Conservation (phyloP, 64 coral and sea anemone species). For the Anthopleura sola region DNA sequence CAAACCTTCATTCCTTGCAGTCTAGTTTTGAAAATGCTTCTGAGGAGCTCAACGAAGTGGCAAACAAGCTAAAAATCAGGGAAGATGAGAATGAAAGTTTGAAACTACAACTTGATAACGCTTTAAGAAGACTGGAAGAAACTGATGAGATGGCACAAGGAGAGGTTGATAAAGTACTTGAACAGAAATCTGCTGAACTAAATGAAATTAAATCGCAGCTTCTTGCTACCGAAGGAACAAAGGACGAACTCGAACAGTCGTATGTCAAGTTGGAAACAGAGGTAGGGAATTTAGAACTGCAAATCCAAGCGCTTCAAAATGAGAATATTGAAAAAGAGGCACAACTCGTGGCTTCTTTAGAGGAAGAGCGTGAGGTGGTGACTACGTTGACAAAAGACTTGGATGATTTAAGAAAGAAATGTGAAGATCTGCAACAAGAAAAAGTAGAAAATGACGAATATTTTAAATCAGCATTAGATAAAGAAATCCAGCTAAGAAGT, state of each 20-base stretch:
- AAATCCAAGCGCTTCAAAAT: conserved; percentile 1
- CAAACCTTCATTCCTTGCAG: not conserved
- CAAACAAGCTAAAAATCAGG: not conserved
- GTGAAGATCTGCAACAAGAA: not conserved
- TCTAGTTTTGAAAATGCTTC: not conserved
- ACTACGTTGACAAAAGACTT: not conserved
- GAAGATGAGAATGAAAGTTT: not conserved
- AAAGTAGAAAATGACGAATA: not conserved
- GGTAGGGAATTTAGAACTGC: not conserved
- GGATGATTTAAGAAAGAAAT: not conserved
- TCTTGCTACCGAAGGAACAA: conserved; percentile 6
- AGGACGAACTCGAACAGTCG: not conserved
- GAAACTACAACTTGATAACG: not conserved
- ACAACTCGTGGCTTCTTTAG: not conserved
- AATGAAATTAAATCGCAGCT: conserved; percentile 42
- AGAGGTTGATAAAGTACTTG: not conserved
- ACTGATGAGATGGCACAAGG: not conserved
- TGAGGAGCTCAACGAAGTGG: not conserved
- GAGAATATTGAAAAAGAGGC: not conserved
- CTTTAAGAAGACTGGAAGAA: not conserved
- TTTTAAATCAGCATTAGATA: conserved; percentile 22
- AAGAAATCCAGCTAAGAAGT: conserved; percentile 15
- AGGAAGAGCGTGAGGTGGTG: not conserved
- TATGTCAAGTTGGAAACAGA: conserved; percentile 7
- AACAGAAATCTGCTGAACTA: not conserved